Conservation (phyloP, 2,113 vertebrate species). For the Jacana jacana region DNA sequence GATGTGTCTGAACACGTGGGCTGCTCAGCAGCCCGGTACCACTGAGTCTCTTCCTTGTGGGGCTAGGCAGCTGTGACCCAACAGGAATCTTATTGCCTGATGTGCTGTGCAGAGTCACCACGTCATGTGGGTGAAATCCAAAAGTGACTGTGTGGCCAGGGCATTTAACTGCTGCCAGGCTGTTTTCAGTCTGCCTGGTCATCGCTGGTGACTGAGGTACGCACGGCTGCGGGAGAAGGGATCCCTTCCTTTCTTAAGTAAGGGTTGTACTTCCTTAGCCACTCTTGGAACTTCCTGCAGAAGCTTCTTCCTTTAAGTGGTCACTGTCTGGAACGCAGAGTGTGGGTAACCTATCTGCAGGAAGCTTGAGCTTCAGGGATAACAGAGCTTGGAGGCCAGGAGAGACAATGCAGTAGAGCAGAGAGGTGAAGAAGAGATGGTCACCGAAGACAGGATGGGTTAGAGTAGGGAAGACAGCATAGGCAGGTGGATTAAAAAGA, state of each 20-base stretch:
- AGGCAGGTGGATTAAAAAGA: background rate
- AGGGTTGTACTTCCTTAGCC: background rate
- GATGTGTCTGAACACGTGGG: background rate
- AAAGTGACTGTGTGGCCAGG: background rate
- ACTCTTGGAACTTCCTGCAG: background rate
- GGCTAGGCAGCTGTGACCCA: background rate
- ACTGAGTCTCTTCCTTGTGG: background rate
- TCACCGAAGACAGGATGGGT: background rate
- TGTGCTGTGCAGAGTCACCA: background rate
- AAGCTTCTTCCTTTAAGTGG: background rate
- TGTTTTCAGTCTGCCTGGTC: background rate
- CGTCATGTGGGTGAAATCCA: background rate
- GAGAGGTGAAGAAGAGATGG: background rate
- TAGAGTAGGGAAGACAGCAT: background rate
- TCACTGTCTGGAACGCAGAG: background rate
- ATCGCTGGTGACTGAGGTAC: background rate
- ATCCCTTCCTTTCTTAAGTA: background rate
- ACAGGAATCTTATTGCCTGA: background rate
- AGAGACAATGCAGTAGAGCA: background rate
- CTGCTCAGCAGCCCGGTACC: background rate
- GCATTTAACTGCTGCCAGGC: background rate
- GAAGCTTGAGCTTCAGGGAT: background rate
- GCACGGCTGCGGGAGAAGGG: background rate
- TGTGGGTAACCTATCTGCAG: background rate
- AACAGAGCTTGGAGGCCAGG: background rate